phyloP scores from a whole-genome alignment of 92 coral and sea anemone genomes.

The Epizoanthus stellaris region DNA sequence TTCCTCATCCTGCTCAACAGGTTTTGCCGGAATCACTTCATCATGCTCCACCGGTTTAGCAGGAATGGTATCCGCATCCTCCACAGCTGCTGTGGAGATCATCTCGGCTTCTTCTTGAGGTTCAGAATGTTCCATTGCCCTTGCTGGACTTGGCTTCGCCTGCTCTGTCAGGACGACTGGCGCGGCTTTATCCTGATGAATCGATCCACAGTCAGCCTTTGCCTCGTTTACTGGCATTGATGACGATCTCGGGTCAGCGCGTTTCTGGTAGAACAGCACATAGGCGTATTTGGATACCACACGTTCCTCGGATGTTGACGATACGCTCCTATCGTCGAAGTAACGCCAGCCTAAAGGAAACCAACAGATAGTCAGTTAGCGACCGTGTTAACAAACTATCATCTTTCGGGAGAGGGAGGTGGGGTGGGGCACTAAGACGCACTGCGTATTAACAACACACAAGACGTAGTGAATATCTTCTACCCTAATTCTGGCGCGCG shows the following conservation, averaged over 20 bases:
- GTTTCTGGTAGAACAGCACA: constrained; percentile 90
- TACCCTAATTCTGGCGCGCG: no score
- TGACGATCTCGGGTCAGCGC: constrained; percentile 37
- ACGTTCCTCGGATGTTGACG: constrained; percentile 67
- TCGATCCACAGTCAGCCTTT: background rate
- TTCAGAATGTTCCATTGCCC: background rate
- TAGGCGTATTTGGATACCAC: constrained; percentile 88
- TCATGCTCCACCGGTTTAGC: background rate
- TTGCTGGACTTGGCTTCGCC: background rate
- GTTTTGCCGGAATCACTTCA: background rate
- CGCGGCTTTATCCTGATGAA: constrained; percentile 23
- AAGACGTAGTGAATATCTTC: no score
- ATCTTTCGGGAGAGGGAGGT: background rate
- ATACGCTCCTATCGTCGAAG: constrained; percentile 89
- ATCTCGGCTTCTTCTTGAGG: constrained; percentile 10
- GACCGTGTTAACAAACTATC: background rate
- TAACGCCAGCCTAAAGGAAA: constrained; percentile 82
- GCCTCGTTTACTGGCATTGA: background rate
- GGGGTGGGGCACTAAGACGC: no score
- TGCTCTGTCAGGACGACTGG: background rate
- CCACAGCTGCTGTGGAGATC: background rate
- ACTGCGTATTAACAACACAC: no score
- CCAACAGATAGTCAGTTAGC: background rate
- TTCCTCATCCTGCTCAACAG: background rate
- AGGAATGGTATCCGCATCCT: background rate